Evolutionary conservation across 2,888 invertebrate genomes (phyloP).

Genomic region (Drosophila aldrichi): DNA sequence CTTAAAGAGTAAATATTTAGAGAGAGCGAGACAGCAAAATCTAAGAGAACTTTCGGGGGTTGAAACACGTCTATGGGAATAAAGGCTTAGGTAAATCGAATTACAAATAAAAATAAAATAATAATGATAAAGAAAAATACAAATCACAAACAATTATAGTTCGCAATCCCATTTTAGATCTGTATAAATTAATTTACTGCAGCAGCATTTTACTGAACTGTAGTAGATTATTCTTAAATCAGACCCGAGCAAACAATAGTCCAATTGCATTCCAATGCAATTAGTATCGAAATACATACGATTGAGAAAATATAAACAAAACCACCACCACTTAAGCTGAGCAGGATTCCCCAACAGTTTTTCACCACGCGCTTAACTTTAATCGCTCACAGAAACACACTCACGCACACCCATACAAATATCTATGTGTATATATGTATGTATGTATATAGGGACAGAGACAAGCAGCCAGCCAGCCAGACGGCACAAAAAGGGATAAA

Average conservation of each 20-base stretch:
- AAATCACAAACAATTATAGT: background rate
- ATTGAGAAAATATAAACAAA: conserved; percentile 33
- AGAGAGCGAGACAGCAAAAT: conserved; percentile 46
- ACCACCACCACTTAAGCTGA: conserved; percentile 62
- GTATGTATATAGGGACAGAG: conserved; percentile 6
- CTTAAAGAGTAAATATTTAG: conserved; percentile 20
- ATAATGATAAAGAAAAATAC: background rate
- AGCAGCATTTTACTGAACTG: no score
- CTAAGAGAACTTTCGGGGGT: conserved; percentile 57
- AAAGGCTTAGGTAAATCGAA: conserved; percentile 41
- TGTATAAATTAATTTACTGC: background rate
- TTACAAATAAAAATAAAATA: conserved; percentile 8
- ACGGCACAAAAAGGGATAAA: conserved; percentile 49
- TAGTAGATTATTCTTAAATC: background rate
- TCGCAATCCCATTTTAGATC: no score
- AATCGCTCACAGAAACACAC: conserved; percentile 51
- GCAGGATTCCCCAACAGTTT: conserved; percentile 52
- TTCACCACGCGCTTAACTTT: conserved; percentile 71
- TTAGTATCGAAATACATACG: conserved; percentile 43
- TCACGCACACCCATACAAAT: conserved; percentile 2
- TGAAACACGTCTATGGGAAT: conserved; percentile 36
- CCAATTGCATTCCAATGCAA: conserved; percentile 59
- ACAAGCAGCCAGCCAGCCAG: conserved; percentile 36
- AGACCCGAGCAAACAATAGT: conserved; percentile 25
- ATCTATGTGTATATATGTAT: background rate